A percentile compares a stretch with the other conserved stretches of the same genome.
phyloP scores from a whole-genome alignment of 2,113 vertebrate species.

The Platanista minor region DNA sequence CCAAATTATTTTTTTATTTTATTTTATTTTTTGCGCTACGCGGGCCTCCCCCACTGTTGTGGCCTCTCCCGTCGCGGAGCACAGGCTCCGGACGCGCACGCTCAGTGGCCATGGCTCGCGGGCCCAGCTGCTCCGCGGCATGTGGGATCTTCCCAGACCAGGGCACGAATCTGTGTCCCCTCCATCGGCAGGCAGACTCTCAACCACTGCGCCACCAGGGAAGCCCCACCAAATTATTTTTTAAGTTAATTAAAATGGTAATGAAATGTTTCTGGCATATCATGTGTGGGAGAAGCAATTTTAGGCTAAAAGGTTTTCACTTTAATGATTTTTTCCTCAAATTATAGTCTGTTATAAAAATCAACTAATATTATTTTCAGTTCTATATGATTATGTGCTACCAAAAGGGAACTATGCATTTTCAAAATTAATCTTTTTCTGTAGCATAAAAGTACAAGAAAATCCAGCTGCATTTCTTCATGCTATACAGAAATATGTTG shows the following conservation, averaged over 20 bases:
- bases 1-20: neutral
- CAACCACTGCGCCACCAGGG: too few relatives aligned
- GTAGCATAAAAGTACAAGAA: conserved; percentile 57
- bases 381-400: neutral
- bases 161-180: too few relatives aligned
- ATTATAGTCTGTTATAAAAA: neutral
- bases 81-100: too few relatives aligned
- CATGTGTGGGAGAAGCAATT: neutral
- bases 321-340: neutral
- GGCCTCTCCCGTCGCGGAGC: too few relatives aligned
- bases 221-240: neutral
- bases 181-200: too few relatives aligned
- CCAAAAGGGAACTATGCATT: neutral
- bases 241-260: neutral
- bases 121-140: too few relatives aligned
- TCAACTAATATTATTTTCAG: neutral
- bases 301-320: neutral
- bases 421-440: neutral
- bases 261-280: neutral
- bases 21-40: too few relatives aligned
- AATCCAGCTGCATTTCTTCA: neutral
- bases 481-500: conserved; percentile 53
- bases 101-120: too few relatives aligned
- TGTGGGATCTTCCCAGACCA: too few relatives aligned
- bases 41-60: too few relatives aligned